These are phyloP conservation scores for Eubucco bourcierii DNA, from an alignment of 2,113 vertebrate species.

Conservation along the genomic window DNA sequence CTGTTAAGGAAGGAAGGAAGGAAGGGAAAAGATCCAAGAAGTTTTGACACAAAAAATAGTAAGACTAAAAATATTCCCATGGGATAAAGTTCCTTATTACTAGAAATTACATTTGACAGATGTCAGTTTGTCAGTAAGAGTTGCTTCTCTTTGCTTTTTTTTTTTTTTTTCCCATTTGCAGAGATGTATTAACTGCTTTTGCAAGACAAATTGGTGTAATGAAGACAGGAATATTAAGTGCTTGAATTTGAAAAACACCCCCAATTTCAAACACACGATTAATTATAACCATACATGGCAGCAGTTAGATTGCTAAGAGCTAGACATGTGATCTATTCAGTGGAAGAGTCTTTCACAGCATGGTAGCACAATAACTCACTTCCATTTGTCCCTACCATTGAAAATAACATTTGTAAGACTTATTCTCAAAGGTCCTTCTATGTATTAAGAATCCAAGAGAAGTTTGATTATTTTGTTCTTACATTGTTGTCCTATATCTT, in stretches of 20 bases:
- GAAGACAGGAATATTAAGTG: neutral
- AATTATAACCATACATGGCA: neutral
- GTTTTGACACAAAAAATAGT: slow-evolving; percentile 9
- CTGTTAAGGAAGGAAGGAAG: neutral
- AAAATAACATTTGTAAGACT: neutral
- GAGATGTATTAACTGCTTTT: neutral
- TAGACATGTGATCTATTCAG: neutral
- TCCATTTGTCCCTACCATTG: neutral
- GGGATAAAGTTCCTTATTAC: neutral
- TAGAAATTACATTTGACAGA: slow-evolving; percentile 31
- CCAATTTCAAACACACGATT: neutral
- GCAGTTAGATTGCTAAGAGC: neutral
- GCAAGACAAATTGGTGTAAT: slow-evolving; percentile 13
- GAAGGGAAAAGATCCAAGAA: neutral
- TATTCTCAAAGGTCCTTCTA: neutral
- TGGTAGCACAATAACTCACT: neutral
- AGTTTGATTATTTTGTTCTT: neutral
- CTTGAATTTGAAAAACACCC: neutral
- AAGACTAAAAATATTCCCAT: slow-evolving; percentile 15
- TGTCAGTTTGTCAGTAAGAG: neutral
- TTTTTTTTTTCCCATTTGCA: neutral
- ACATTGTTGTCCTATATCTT: rapidly evolving
- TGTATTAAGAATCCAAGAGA: neutral
- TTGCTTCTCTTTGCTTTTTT: neutral
- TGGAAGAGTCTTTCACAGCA: neutral